These are phyloP conservation scores for Basileuterus tristriatus DNA, from an alignment of 2,797 vertebrate species.

Conservation along the genomic window DNA sequence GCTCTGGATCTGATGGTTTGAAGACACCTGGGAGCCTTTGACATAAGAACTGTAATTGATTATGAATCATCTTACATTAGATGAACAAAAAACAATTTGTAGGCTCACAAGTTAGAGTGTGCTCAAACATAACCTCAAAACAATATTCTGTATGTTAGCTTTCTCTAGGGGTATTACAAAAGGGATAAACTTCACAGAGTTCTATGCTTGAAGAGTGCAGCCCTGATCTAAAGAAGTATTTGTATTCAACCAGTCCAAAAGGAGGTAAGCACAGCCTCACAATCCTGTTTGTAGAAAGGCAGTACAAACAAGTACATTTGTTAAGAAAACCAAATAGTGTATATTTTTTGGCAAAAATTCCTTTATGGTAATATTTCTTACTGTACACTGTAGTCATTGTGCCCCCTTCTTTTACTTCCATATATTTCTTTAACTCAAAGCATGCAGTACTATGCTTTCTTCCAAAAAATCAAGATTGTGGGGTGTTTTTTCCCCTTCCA, in stretches of 20 bases:
- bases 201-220: neutral
- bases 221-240: neutral
- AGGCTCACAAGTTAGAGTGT: neutral
- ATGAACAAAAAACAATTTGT: slow-evolving; percentile 8
- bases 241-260: neutral
- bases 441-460: neutral
- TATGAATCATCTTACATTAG: slow-evolving; percentile 35
- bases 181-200: neutral
- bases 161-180: neutral
- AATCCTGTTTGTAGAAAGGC: neutral
- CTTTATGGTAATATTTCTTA: neutral
- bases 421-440: neutral
- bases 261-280: neutral
- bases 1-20: neutral
- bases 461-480: neutral
- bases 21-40: neutral
- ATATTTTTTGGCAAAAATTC: neutral
- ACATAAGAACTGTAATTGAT: neutral
- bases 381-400: neutral
- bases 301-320: neutral
- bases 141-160: neutral
- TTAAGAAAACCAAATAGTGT: neutral
- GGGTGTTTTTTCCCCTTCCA: fast-evolving
- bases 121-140: neutral
- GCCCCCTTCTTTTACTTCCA: neutral